Conservation (phyloP, 2,113 vertebrate species). For the Epinephelus fuscoguttatus region DNA sequence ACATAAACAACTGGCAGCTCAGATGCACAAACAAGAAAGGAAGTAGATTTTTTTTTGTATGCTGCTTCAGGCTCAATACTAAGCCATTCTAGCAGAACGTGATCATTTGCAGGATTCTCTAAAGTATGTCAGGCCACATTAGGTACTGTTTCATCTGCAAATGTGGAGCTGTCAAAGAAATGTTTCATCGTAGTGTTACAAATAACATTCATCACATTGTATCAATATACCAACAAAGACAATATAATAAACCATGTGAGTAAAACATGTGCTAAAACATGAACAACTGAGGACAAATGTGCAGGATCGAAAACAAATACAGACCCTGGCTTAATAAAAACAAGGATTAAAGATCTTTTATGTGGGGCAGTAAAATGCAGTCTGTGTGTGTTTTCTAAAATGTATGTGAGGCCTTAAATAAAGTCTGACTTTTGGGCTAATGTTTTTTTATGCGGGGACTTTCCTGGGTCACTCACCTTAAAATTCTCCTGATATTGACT, state of each 20-base stretch:
- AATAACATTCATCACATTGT: slow-evolving; percentile 18
- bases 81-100: not conserved
- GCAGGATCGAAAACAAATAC: slow-evolving; percentile 16
- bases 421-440: not conserved
- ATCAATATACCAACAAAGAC: slow-evolving; percentile 17
- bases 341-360: not conserved
- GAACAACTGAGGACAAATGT: slow-evolving; percentile 8
- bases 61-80: slow-evolving; percentile 9
- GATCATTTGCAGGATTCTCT: slow-evolving; percentile 20
- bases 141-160: slow-evolving; percentile 23
- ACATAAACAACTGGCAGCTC: slow-evolving; percentile 9
- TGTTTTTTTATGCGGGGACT: not conserved
- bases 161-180: slow-evolving; percentile 37
- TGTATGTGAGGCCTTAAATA: not conserved
- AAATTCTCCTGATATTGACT: not conserved
- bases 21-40: slow-evolving; percentile 12
- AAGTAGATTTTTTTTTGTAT: slow-evolving; percentile 5
- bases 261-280: not conserved
- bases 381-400: slow-evolving; percentile 10
- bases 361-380: not conserved
- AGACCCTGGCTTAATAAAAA: not conserved
- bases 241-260: not conserved
- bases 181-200: slow-evolving; percentile 7
- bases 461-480: not conserved
- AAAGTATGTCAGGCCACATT: slow-evolving; percentile 14